Conservation (phyloP, 2,888 invertebrate genomes). For the Acronicta alni region DNA sequence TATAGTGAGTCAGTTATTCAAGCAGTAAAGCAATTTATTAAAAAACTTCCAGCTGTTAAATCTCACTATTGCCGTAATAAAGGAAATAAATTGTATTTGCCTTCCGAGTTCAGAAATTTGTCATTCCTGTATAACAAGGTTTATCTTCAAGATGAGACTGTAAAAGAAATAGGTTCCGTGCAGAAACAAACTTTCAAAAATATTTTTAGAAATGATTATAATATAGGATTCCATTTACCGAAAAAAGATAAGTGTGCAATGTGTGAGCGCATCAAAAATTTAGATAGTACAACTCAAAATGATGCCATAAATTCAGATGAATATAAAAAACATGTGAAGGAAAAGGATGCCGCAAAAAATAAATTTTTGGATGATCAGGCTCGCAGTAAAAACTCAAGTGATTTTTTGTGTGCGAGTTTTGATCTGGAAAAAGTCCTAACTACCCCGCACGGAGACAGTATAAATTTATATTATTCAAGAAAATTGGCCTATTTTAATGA, state of each 20-base stretch:
- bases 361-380: constrained; percentile 1
- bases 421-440: constrained; percentile 7
- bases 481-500: constrained; percentile 2
- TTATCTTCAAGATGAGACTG: background rate
- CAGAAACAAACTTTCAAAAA: background rate
- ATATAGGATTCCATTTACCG: constrained; percentile 2
- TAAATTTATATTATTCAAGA: constrained; percentile 1
- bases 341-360: background rate
- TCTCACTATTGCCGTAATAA: constrained; percentile 1
- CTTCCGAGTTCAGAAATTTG: constrained; percentile 2
- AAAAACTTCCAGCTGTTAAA: constrained; percentile 1
- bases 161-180: background rate
- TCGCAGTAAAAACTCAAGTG: background rate
- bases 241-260: background rate
- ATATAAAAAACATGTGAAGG: constrained; percentile 1
- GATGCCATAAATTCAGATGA: no score
- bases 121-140: background rate
- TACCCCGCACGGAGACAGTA: background rate
- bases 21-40: background rate
- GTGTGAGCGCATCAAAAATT: constrained; percentile 1
- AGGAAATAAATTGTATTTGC: constrained; percentile 3
- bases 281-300: background rate
- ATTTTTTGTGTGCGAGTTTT: constrained; percentile 2
- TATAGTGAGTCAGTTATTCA: background rate
- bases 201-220: background rate